phyloP scores from a whole-genome alignment of 2,113 vertebrate genomes.

The Apistogramma diplotaenia region DNA sequence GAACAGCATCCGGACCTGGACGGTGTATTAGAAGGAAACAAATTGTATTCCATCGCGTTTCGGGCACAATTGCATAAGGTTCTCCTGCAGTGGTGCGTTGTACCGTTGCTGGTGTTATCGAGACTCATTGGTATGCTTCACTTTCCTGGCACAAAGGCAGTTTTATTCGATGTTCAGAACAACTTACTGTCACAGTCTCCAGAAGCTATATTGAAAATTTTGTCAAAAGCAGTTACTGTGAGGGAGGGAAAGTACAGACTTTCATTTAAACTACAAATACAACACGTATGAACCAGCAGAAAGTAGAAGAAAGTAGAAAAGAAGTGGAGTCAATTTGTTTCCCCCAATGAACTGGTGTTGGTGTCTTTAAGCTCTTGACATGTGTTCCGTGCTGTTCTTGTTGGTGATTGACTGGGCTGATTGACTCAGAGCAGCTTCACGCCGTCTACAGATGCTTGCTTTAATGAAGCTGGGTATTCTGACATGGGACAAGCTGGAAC shows the following conservation, averaged over 20 bases:
- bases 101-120: background rate
- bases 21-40: background rate
- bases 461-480: background rate
- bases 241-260: background rate
- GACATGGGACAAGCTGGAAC: accelerated
- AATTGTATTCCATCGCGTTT: background rate
- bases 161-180: background rate
- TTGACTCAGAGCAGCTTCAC: background rate
- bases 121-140: background rate
- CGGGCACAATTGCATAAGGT: no score
- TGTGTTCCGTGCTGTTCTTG: background rate
- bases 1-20: background rate
- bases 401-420: background rate
- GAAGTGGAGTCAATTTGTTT: background rate
- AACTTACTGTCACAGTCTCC: background rate
- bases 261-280: background rate
- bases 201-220: background rate
- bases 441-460: background rate
- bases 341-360: background rate
- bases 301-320: background rate
- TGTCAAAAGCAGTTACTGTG: background rate
- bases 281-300: background rate
- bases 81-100: background rate
- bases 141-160: background rate
- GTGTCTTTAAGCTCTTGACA: background rate